These are phyloP conservation scores for Cyanoramphus novaezelandiae DNA, from an alignment of 2,113 vertebrate species.

Conservation along the genomic window DNA sequence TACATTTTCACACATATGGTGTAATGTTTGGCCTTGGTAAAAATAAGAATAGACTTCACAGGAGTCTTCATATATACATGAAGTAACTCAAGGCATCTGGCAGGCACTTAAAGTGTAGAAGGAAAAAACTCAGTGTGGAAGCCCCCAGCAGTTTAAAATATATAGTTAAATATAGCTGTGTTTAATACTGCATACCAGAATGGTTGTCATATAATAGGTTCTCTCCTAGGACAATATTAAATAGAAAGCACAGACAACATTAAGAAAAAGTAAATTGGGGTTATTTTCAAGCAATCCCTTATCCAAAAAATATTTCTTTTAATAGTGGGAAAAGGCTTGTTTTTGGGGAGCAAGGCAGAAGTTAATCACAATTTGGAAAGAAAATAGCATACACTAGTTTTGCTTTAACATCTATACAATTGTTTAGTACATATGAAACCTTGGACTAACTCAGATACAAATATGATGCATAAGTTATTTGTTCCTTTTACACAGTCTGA, in stretches of 20 bases:
- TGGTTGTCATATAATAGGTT: background rate
- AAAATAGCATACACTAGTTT: background rate
- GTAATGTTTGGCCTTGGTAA: background rate
- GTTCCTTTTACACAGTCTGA: background rate
- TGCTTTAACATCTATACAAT: background rate
- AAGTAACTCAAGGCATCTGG: background rate
- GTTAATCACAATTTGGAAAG: background rate
- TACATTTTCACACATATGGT: background rate
- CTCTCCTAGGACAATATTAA: background rate
- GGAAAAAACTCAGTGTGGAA: background rate
- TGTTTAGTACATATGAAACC: background rate
- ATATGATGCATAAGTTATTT: background rate
- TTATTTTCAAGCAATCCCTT: conserved; percentile 48
- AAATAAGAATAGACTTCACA: background rate
- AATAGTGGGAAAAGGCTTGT: background rate
- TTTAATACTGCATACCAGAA: background rate
- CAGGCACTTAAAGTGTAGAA: background rate
- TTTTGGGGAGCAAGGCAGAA: conserved; percentile 17
- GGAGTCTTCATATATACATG: background rate
- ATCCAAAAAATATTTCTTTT: background rate
- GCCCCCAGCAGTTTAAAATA: background rate
- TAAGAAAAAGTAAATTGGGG: background rate
- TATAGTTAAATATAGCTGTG: background rate
- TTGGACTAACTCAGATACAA: background rate
- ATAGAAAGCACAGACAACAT: background rate